Conservation (phyloP, 2,113 vertebrate genomes). For the Neotoma lepida region DNA sequence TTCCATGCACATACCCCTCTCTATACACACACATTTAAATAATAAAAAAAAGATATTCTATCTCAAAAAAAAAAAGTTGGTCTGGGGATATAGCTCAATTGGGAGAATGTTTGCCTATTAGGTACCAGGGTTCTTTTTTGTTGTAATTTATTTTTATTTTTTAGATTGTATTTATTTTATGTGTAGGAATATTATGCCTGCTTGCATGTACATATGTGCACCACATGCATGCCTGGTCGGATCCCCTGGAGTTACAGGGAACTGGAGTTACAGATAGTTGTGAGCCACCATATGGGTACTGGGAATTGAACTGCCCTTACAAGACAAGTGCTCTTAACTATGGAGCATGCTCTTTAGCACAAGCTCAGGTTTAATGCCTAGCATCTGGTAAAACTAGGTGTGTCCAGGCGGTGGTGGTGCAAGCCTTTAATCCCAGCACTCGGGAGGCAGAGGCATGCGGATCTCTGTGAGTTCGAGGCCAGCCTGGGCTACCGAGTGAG, state of each 20-base stretch:
- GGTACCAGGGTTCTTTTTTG: not conserved
- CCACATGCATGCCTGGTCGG: not conserved
- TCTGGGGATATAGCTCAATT: not conserved
- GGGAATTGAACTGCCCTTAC: not conserved
- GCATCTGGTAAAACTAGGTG: not conserved
- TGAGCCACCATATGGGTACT: not conserved
- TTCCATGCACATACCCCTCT: not conserved
- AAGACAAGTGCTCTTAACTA: not conserved
- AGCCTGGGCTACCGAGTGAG: no score
- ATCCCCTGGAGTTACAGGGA: not conserved
- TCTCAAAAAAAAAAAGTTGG: not conserved
- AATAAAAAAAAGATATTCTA: not conserved
- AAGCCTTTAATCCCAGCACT: no score
- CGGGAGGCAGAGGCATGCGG: no score
- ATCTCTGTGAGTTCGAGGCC: no score
- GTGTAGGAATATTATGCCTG: not conserved
- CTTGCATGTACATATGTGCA: not conserved
- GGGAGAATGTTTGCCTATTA: not conserved
- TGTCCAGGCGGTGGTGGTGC: no score
- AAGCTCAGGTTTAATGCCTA: not conserved
- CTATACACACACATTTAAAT: not conserved
- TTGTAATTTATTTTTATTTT: not conserved
- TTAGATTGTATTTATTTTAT: not conserved
- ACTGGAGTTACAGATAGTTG: not conserved
- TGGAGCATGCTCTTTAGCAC: not conserved